Percentiles rank a stretch among this genome's conserved stretches.
These are phyloP conservation scores for Myoxocephalus aenaeus DNA, from an alignment of 2,797 vertebrate genomes.

Conservation along the genomic window DNA sequence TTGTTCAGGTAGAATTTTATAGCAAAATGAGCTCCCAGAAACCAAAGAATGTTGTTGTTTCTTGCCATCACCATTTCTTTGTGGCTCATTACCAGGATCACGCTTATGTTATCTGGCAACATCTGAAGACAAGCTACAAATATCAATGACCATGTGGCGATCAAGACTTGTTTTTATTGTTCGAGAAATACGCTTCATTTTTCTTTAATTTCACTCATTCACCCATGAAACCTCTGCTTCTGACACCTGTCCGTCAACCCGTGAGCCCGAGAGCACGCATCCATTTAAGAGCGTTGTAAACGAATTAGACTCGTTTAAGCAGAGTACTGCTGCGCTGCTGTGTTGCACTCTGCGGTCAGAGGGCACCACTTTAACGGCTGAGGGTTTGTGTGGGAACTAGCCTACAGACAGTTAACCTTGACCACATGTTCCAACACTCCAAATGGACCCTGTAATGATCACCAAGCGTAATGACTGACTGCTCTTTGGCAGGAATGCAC, in stretches of 20 bases:
- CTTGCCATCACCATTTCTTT: not conserved
- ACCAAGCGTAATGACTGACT: conserved; percentile 78
- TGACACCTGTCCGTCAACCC: conserved; percentile 2
- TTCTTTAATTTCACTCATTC: not conserved
- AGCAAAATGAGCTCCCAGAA: too few species aligned
- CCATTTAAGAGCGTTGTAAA: conserved; percentile 28
- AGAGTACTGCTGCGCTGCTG: conserved; percentile 11
- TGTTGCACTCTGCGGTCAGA: conserved; percentile 48
- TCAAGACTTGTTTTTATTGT: conserved; percentile 45
- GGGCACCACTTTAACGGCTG: conserved; percentile 53
- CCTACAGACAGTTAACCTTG: conserved; percentile 81
- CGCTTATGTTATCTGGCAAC: not conserved
- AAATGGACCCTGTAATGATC: conserved; percentile 79
- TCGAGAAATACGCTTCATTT: conserved; percentile 15
- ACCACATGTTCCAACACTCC: conserved; percentile 80
- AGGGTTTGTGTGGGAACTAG: conserved; percentile 80
- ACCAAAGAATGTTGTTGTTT: not conserved
- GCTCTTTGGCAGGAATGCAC: conserved; percentile 75
- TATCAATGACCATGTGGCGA: not conserved
- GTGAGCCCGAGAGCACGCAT: conserved; percentile 7
- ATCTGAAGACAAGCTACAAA: not conserved
- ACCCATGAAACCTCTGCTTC: not conserved
- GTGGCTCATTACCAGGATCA: not conserved
- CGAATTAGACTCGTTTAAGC: conserved; percentile 42
- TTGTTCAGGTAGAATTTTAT: not conserved